Evolutionary conservation across 2,888 invertebrate genomes (phyloP).

Genomic region (Tanytarsus gracilentus): DNA sequence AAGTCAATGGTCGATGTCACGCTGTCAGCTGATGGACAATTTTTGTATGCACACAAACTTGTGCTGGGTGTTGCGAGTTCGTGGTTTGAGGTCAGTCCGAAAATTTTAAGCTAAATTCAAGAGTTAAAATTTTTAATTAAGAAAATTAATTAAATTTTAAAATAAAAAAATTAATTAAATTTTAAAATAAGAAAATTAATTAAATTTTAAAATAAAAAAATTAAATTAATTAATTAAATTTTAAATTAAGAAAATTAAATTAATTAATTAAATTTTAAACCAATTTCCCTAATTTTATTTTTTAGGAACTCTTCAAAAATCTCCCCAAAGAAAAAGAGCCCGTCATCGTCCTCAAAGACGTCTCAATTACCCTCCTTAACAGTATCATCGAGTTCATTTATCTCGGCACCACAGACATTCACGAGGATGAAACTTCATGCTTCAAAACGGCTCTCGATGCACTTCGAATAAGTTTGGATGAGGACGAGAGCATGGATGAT

Average conservation of each 20-base stretch:
- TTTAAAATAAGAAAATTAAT: not conserved
- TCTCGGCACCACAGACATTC: not conserved
- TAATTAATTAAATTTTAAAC: too few species aligned
- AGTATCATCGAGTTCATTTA: not conserved
- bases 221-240: not conserved
- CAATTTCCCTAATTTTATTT: not conserved
- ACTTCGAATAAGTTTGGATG: too few species aligned
- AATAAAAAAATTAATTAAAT: not conserved
- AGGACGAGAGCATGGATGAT: too few species aligned
- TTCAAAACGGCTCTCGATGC: not conserved
- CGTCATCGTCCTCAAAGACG: not conserved
- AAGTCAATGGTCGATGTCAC: conserved; percentile 3
- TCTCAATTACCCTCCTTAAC: not conserved
- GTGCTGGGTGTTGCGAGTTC: not conserved
- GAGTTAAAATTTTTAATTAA: too few species aligned
- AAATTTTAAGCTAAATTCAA: not conserved
- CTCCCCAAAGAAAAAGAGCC: not conserved
- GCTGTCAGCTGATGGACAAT: not conserved
- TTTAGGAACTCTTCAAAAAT: not conserved
- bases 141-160: not conserved
- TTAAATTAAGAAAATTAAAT: not conserved
- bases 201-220: not conserved
- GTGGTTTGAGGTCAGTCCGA: not conserved
- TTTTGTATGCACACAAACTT: not conserved
- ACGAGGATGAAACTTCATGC: not conserved